Evolutionary conservation across 2,113 vertebrate genomes (phyloP), one percentile per base, ranked within the genome.

Genomic region (Pogonocichla stellata): DNA sequence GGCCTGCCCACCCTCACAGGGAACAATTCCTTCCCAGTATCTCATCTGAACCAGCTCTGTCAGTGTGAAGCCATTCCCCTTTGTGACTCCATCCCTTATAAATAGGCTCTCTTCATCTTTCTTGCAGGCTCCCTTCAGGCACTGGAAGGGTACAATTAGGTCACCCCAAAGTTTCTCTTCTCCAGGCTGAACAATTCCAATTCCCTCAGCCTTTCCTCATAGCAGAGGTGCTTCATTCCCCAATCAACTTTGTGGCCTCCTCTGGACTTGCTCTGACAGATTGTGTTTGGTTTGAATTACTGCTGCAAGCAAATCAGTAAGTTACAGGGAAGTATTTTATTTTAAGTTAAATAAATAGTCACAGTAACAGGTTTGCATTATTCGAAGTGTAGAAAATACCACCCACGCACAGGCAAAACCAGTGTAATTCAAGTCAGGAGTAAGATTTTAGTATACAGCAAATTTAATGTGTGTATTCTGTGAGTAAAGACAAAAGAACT

Each of bases 311-410:
- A 89, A 77, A 71, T 28, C 71, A 84, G 25, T 92, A 53, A 86
- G 57, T 91, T 95, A 19, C 7, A 86, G 80, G 89, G 93, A 92
- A 6, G 23, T 95, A 89, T 80, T 97, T 96, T 96, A 97, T 97
- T 97, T 93, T 90, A 92, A 91, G 38, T 88, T 79, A 89, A 95
- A 93, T 96, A 96, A 96, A 92, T 89, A 92, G 71, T 85, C 77
- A 94, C 90, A 83, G 61, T 88, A 91, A 93, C 67, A 92, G 88
- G 64, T 78, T 86, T 92, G 73, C 74, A 79, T 87, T 92, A 91
- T 78, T 75, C 53, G 33, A 91, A 97, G 86, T 95, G 70, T 92
- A 94, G 89, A 97, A 97, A 97, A 86, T 88, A 56, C 77, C 74
- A 93, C 67, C 66, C 83, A 67, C 75, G 67, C 86, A 89, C 88